These are phyloP conservation scores for Meloidogyne floridensis DNA, from an alignment of 1,140 invertebrate genomes.

Conservation along the genomic window DNA sequence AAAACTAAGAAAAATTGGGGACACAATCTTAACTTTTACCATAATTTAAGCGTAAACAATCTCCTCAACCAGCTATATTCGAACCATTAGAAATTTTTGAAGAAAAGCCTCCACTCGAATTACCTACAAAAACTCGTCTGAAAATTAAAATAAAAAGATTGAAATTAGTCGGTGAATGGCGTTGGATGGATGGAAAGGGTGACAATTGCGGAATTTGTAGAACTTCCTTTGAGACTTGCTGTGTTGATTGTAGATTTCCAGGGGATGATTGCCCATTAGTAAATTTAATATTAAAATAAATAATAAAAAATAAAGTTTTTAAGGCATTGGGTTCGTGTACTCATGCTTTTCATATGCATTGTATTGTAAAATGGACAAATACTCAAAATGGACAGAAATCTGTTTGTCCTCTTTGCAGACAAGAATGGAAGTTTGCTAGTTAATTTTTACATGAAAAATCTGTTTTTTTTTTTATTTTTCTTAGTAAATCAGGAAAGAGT, in stretches of 20 bases:
- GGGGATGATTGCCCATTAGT: constrained; percentile 94
- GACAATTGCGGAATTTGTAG: constrained; percentile 98
- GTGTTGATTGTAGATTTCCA: constrained; percentile 95
- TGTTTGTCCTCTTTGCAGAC: constrained; percentile 96
- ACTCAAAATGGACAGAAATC: constrained; percentile 79
- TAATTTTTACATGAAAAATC: background rate
- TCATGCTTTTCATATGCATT: constrained; percentile 99
- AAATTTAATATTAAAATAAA: constrained; percentile 13
- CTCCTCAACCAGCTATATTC: constrained; percentile 11
- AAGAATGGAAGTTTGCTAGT: constrained; percentile 78
- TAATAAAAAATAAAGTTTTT: constrained; percentile 28
- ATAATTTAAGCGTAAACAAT: background rate
- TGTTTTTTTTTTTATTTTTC: background rate
- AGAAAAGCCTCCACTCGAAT: constrained; percentile 34
- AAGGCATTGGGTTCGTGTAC: constrained; percentile 95
- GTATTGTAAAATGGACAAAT: constrained; percentile 98
- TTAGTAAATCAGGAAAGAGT: too few relatives aligned
- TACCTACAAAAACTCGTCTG: constrained; percentile 38
- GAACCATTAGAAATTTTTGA: constrained; percentile 39
- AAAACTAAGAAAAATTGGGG: too few relatives aligned
- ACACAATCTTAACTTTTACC: too few relatives aligned
- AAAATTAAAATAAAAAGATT: constrained; percentile 35
- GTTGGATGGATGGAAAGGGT: constrained; percentile 85
- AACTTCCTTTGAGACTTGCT: constrained; percentile 96
- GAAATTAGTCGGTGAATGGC: constrained; percentile 83